Evolutionary conservation across 2,797 vertebrate species (phyloP).

Genomic region (Chiloscyllium punctatum): DNA sequence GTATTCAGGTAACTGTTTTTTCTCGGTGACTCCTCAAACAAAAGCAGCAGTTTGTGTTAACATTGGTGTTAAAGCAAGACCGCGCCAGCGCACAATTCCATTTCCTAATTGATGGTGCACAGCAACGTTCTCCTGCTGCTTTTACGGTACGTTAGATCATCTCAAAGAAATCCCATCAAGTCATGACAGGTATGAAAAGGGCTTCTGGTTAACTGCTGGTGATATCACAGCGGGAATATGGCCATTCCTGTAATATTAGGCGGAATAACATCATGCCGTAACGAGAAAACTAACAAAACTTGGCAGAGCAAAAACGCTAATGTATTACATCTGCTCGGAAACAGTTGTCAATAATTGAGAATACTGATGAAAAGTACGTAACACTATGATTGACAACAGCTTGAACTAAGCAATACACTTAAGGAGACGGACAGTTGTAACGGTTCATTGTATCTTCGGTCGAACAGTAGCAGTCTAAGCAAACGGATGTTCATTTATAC

Average conservation of each 20-base stretch:
- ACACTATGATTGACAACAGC: background rate
- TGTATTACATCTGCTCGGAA: background rate
- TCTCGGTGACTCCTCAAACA: background rate
- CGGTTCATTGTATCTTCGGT: background rate
- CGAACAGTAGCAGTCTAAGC: background rate
- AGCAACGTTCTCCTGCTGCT: slow-evolving; percentile 7
- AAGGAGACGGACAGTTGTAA: background rate
- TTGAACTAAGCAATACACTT: background rate
- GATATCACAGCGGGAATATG: slow-evolving; percentile 25
- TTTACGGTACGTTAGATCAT: slow-evolving; percentile 34
- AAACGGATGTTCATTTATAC: slow-evolving; percentile 7
- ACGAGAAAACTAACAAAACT: slow-evolving; percentile 23
- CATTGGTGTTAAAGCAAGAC: background rate
- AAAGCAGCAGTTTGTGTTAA: background rate
- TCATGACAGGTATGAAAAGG: slow-evolving; percentile 32
- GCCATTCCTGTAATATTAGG: background rate
- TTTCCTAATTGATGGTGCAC: slow-evolving; percentile 25
- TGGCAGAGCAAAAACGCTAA: background rate
- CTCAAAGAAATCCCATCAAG: slow-evolving; percentile 33
- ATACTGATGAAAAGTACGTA: background rate
- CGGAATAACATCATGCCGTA: background rate
- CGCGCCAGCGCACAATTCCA: background rate
- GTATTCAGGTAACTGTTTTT: background rate
- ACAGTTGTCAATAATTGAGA: background rate
- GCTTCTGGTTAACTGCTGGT: slow-evolving; percentile 31